Evolutionary conservation across 2,888 invertebrate species (phyloP).

Genomic region (Dione vanillae): DNA sequence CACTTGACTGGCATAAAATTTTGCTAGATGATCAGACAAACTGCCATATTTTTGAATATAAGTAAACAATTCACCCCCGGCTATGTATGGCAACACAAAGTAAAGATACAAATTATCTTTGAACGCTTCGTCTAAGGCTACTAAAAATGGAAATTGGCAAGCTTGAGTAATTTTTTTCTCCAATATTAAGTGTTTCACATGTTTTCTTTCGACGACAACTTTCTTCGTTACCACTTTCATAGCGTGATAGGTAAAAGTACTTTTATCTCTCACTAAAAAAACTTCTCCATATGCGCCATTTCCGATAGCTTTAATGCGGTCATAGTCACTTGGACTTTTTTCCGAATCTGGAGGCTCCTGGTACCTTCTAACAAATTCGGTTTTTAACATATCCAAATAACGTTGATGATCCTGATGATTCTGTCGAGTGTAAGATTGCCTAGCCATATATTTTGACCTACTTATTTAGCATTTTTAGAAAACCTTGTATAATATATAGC

Average conservation of each 20-base stretch:
- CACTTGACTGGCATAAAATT: constrained; percentile 96
- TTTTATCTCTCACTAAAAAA: constrained; percentile 88
- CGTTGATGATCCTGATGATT: constrained; percentile 65
- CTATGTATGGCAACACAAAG: constrained; percentile 91
- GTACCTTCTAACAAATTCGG: constrained; percentile 63
- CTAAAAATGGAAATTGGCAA: constrained; percentile 93
- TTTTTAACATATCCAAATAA: constrained; percentile 70
- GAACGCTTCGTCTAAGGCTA: constrained; percentile 90
- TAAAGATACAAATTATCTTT: constrained; percentile 94
- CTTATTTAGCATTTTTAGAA: constrained; percentile 30
- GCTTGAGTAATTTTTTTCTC: constrained; percentile 94
- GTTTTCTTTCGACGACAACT: constrained; percentile 93
- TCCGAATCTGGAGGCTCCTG: constrained; percentile 49
- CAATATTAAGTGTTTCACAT: constrained; percentile 93
- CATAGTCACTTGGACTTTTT: constrained; percentile 84
- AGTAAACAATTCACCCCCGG: constrained; percentile 94
- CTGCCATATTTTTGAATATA: constrained; percentile 86
- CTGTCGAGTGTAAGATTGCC: constrained; percentile 59
- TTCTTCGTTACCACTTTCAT: constrained; percentile 95
- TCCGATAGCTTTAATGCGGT: constrained; percentile 90
- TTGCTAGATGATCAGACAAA: constrained; percentile 89
- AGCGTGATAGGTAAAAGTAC: constrained; percentile 88
- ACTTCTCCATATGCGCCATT: constrained; percentile 96
- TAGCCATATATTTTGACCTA: constrained; percentile 48
- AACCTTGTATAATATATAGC: constrained; percentile 43